Evolutionary conservation across 2,113 vertebrate species (phyloP).

Genomic region (Lophura nycthemera): DNA sequence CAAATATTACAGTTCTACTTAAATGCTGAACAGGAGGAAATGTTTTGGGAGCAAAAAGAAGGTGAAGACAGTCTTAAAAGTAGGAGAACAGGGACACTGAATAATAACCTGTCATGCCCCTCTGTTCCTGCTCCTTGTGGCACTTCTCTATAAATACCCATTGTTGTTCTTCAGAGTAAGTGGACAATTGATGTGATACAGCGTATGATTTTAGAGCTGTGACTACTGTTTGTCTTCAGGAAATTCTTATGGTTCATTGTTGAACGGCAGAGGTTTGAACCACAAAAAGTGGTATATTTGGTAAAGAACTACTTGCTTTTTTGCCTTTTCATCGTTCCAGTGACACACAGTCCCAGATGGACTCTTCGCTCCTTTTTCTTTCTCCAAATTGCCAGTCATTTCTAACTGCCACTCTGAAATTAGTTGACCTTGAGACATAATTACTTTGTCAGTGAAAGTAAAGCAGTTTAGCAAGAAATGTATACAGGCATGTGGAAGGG

Average conservation of each 20-base stretch:
- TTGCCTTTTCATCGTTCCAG: background rate
- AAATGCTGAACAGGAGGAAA: background rate
- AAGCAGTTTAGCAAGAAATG: background rate
- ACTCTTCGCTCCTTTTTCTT: background rate
- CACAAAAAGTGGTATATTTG: background rate
- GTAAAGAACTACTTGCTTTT: background rate
- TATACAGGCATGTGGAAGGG: background rate
- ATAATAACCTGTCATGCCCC: fast-evolving
- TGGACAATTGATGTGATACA: background rate
- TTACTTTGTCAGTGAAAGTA: background rate
- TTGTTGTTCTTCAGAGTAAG: background rate
- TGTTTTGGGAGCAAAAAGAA: background rate
- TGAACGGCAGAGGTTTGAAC: background rate
- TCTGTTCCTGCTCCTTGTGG: background rate
- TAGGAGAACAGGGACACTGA: background rate
- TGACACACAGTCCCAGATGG: fast-evolving
- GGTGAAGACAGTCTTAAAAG: background rate
- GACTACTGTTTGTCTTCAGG: background rate
- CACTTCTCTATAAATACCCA: background rate
- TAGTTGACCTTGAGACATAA: background rate
- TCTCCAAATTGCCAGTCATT: background rate
- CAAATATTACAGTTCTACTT: background rate
- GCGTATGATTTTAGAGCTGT: background rate
- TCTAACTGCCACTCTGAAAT: background rate
- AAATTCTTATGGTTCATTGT: background rate